Percentiles rank a stretch among this genome's conserved stretches.
These are phyloP conservation scores for Dryadula phaetusa DNA, from an alignment of 2,888 invertebrate species.

Conservation along the genomic window DNA sequence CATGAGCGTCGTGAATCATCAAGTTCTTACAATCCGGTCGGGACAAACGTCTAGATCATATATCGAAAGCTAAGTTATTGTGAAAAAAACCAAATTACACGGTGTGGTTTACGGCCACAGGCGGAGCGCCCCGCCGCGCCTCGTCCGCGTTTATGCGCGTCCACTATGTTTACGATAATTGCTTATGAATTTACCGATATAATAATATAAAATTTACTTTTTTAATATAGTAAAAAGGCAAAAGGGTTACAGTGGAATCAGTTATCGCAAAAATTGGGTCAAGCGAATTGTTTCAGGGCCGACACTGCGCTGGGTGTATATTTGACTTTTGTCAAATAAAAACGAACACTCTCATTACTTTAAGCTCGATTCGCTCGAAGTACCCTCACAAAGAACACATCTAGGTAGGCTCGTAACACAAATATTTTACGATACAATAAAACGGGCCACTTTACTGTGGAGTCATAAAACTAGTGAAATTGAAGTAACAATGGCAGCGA, in stretches of 20 bases:
- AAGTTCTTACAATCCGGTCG: conserved; percentile 16
- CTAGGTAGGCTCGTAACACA: conserved; percentile 30
- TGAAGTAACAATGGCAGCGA: conserved; percentile 23
- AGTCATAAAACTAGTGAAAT: conserved; percentile 25
- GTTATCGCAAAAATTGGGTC: neutral
- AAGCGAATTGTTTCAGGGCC: neutral
- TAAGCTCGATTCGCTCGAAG: neutral
- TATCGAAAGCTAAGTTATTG: conserved; percentile 29
- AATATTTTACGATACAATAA: conserved; percentile 36
- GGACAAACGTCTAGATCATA: conserved; percentile 20
- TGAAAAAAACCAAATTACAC: conserved; percentile 16
- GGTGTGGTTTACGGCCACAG: neutral
- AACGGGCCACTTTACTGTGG: conserved; percentile 27
- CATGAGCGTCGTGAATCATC: neutral
- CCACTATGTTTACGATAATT: conserved; percentile 26
- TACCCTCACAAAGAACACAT: conserved; percentile 7
- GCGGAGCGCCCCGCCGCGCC: conserved; percentile 19
- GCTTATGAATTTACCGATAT: conserved; percentile 14
- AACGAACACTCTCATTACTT: neutral
- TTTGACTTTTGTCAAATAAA: neutral
- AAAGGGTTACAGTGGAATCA: neutral
- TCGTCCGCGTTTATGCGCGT: neutral
- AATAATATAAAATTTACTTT: neutral
- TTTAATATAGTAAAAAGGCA: neutral
- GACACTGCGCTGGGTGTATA: neutral